phyloP scores from a whole-genome alignment of 2,797 vertebrate genomes.

The Mionectes olivaceus region DNA sequence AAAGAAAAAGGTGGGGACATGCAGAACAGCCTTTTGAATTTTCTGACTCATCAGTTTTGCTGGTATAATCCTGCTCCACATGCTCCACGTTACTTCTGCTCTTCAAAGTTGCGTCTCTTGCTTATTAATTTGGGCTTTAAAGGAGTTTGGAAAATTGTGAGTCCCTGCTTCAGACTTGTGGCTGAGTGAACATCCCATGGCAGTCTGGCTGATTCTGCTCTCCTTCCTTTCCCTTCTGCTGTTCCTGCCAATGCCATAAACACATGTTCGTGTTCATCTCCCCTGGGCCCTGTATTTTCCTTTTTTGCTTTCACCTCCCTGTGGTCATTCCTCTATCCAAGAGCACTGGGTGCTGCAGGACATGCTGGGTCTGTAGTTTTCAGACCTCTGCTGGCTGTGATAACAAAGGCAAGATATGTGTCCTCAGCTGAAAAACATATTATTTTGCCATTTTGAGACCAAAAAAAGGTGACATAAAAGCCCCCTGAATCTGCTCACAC shows the following conservation, averaged over 20 bases:
- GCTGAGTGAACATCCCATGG: neutral
- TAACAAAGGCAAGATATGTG: neutral
- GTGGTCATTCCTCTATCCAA: neutral
- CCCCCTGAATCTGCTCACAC: neutral
- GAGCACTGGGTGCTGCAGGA: neutral
- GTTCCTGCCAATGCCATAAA: neutral
- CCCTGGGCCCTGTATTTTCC: neutral
- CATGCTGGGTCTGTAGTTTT: neutral
- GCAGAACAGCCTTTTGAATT: neutral
- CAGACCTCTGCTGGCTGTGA: neutral
- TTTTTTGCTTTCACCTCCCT: neutral
- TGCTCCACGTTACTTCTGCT: neutral
- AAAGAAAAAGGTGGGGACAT: constrained; percentile 91
- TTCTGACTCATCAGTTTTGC: neutral
- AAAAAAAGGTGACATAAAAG: neutral
- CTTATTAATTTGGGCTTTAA: neutral
- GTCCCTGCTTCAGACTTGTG: neutral
- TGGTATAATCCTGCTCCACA: neutral
- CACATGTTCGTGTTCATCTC: neutral
- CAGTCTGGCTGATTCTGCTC: neutral
- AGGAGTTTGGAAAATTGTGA: neutral
- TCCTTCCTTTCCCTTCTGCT: neutral
- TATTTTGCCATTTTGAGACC: neutral
- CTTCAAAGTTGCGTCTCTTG: neutral
- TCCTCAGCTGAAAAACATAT: neutral